Evolutionary conservation across 2,797 vertebrate species (phyloP).

Genomic region (Notamacropus eugenii): DNA sequence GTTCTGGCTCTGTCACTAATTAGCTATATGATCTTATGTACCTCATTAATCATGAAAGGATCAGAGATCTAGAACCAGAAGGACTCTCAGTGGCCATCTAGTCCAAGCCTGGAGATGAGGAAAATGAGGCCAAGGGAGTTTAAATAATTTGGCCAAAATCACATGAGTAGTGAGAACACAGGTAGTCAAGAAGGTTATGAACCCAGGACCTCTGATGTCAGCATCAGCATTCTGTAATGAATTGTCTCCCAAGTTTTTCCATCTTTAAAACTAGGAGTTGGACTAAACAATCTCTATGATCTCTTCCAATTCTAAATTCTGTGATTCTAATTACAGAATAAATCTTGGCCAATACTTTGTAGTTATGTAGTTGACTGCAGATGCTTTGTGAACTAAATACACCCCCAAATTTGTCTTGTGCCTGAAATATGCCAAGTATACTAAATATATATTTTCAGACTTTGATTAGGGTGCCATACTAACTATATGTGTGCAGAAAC

Average conservation of each 20-base stretch:
- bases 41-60: neutral
- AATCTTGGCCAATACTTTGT: neutral
- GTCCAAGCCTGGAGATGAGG: neutral
- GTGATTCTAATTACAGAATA: neutral
- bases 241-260: neutral
- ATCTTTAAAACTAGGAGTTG: neutral
- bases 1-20: neutral
- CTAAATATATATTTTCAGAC: slow-evolving; percentile 4
- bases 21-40: neutral
- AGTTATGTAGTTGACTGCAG: neutral
- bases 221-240: neutral
- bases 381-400: slow-evolving; percentile 1
- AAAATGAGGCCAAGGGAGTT: neutral
- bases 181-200: neutral
- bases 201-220: neutral
- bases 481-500: neutral
- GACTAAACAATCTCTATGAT: neutral
- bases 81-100: neutral
- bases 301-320: neutral
- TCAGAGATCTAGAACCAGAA: neutral
- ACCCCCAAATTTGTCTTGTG: neutral
- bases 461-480: neutral
- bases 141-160: neutral
- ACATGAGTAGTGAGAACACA: neutral
- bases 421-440: neutral